Evolutionary conservation across 1,140 invertebrate species (phyloP).

Genomic region (Conus betulinus): DNA sequence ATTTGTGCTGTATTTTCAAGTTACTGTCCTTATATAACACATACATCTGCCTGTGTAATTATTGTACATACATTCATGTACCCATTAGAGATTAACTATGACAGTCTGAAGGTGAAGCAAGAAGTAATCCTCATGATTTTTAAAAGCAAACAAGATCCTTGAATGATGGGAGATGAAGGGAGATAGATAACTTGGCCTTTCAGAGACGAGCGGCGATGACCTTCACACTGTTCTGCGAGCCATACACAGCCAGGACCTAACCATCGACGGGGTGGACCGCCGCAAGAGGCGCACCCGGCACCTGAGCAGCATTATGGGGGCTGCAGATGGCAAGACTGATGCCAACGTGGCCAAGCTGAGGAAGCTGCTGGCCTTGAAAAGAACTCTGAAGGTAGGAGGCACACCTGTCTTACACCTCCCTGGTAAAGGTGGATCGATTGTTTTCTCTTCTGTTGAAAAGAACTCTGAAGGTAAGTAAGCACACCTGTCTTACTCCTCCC

Average conservation of each 20-base stretch:
- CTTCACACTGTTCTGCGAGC: conserved; percentile 54
- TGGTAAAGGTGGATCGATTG: background rate
- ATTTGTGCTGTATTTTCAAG: no score
- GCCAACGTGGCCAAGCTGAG: conserved; percentile 54
- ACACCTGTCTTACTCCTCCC: background rate
- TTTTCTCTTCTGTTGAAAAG: no score
- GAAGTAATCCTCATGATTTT: no score
- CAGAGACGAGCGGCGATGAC: conserved; percentile 46
- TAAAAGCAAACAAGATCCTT: no score
- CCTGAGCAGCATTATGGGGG: conserved; percentile 44
- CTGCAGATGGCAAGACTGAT: conserved; percentile 25
- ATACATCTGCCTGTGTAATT: no score
- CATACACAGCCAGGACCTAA: conserved; percentile 59
- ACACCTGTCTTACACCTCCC: background rate
- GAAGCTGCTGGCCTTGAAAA: conserved; percentile 60
- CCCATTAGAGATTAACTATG: no score
- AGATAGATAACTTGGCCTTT: no score
- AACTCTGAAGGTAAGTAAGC: background rate
- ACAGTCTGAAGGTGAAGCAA: no score
- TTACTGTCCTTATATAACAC: no score
- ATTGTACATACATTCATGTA: no score
- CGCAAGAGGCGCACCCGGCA: conserved; percentile 53
- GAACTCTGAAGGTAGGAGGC: conserved; percentile 66
- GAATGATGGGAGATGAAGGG: no score
- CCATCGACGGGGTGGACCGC: conserved; percentile 66